Percentiles rank a stretch among this genome's conserved stretches.
Conservation (phyloP, 2,888 invertebrate genomes). For the Heliconius erato region DNA sequence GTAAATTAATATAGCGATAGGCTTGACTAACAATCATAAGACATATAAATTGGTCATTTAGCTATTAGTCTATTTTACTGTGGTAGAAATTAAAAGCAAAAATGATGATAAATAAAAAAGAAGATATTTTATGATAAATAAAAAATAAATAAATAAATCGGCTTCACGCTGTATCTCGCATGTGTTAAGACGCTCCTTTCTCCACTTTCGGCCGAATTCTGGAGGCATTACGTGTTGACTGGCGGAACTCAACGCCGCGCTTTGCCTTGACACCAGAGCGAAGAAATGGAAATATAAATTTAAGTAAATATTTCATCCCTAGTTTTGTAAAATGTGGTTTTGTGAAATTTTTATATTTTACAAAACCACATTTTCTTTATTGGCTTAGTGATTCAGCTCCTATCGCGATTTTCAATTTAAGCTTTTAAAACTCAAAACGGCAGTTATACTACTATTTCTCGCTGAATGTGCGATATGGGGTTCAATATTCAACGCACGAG, state of each 20-base stretch:
- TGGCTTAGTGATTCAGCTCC: neutral
- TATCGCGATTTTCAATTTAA: slow-evolving; percentile 1
- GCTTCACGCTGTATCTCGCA: neutral
- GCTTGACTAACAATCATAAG: too few species aligned
- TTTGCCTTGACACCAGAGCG: too few species aligned
- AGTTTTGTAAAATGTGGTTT: neutral
- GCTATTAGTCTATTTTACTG: neutral
- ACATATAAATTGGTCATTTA: neutral
- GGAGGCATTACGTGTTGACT: too few species aligned
- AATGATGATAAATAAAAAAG: too few species aligned
- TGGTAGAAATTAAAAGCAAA: neutral
- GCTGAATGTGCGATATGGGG: slow-evolving; percentile 31
- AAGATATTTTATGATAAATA: neutral
- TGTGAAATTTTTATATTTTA: neutral
- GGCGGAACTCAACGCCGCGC: too few species aligned
- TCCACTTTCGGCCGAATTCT: too few species aligned
- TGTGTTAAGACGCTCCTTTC: too few species aligned
- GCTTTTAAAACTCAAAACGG: slow-evolving; percentile 24
- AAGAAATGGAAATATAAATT: too few species aligned
- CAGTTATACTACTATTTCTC: slow-evolving; percentile 28
- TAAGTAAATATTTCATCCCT: too few species aligned
- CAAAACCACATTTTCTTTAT: neutral
- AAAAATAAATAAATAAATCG: too few species aligned
- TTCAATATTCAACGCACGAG: slow-evolving; percentile 36
- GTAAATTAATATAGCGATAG: too few species aligned